Evolutionary conservation across 2,797 vertebrate genomes (phyloP), one percentile per base, ranked within the genome.

Genomic region (Sparus aurata): DNA sequence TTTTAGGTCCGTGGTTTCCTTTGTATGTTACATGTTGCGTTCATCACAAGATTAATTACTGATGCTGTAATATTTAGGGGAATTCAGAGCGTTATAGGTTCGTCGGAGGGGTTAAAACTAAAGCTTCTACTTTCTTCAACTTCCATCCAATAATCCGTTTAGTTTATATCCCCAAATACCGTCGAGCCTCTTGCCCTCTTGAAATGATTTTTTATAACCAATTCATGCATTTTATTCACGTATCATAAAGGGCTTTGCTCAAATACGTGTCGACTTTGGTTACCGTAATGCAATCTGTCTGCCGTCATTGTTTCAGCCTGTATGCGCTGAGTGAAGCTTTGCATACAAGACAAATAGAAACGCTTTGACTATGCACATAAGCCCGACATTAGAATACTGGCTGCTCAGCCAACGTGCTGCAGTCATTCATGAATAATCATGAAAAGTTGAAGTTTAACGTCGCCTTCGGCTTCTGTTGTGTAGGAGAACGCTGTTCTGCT

Each of bases 281-380:
- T 54, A 16, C 43, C 27, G 34, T 55, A 34, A 13, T 58, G 34
- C 23, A 59, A 22, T 22, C 25, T 20, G 18, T 27, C 65, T 57
- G 49, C 27, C 16, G 2, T 30, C 13, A 27, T 63, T 68, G 30
- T 69, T 65, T 9, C 23, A 74, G n/a, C 38, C 25, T 66, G 34
- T 16, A 27, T 61, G 73, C 27, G 27, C 3, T 68, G 46, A 72
- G 18, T 69, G 47, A 75, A 65, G 53, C 38, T 72, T 69, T 87
- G 75, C 75, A 62, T 70, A 57, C 50, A 58, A 46, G 61, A 69
- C 63, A 46, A 63, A 74, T 49, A 67, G 18, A 77, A 74, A 59
- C 18, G 54, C 22, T 73, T 75, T 61, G 77, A 70, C 20, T 68
- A 13, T 68, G 53, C 16, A 77, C 52, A 75, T 15, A 47, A 52